phyloP scores from a whole-genome alignment of 2,113 vertebrate genomes.

The Mesoclemmys tuberculata region DNA sequence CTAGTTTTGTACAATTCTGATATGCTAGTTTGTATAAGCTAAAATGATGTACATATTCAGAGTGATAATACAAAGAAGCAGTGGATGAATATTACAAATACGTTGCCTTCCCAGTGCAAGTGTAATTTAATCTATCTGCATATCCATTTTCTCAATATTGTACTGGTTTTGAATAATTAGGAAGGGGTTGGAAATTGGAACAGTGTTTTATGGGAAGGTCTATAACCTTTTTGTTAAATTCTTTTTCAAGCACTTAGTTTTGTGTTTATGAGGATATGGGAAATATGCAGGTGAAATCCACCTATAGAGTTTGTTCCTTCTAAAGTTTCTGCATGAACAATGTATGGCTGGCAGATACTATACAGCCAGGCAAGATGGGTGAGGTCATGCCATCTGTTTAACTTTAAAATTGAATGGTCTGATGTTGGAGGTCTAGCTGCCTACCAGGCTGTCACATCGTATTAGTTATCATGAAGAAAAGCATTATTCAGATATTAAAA shows the following conservation, averaged over 20 bases:
- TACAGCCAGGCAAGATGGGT: not conserved
- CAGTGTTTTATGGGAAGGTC: not conserved
- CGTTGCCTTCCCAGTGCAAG: not conserved
- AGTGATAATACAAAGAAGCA: not conserved
- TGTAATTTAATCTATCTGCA: not conserved
- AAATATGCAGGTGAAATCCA: not conserved
- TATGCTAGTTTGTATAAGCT: not conserved
- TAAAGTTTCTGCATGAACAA: not conserved
- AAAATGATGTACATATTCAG: not conserved
- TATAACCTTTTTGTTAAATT: not conserved
- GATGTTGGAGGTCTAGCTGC: not conserved
- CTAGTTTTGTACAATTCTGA: not conserved
- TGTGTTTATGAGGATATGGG: not conserved
- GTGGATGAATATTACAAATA: not conserved
- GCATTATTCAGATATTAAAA: conserved; percentile 13
- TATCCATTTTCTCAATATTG: not conserved
- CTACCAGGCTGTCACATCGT: not conserved
- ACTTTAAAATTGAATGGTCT: not conserved
- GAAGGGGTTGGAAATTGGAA: not conserved
- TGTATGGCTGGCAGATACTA: not conserved
- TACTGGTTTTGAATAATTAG: not conserved
- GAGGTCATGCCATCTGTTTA: not conserved
- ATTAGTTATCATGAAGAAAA: conserved; percentile 24
- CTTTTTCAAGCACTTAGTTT: not conserved
- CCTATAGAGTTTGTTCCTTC: not conserved